These are phyloP conservation scores for Ericerus pela DNA, from an alignment of 1,140 invertebrate species.

Conservation along the genomic window DNA sequence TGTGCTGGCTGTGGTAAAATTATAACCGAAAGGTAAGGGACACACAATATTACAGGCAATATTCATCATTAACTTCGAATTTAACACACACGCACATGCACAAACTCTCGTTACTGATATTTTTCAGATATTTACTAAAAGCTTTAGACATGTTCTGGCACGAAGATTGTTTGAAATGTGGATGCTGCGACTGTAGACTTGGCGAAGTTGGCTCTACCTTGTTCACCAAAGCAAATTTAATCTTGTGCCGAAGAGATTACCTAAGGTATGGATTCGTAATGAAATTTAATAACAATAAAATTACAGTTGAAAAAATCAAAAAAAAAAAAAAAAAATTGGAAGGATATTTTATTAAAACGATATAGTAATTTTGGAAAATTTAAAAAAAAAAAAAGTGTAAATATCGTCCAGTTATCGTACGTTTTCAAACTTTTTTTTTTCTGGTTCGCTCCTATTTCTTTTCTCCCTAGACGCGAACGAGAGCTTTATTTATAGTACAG, in stretches of 20 bases:
- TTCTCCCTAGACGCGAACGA: neutral
- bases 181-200: constrained; percentile 78
- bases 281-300: neutral
- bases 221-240: constrained; percentile 82
- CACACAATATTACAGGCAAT: neutral
- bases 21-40: constrained; percentile 55
- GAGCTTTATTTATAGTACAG: constrained; percentile 3
- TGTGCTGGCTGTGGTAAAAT: constrained; percentile 74
- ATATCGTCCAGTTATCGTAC: constrained; percentile 4
- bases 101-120: neutral
- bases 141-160: constrained; percentile 84
- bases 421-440: constrained; percentile 9
- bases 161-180: constrained; percentile 86
- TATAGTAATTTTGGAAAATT: neutral
- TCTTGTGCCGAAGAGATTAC: constrained; percentile 85
- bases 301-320: neutral
- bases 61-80: neutral
- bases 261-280: constrained; percentile 56
- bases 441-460: no score
- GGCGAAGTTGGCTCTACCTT: constrained; percentile 83
- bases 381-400: no score
- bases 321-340: neutral
- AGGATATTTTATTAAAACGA: neutral
- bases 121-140: constrained; percentile 47
- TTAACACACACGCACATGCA: neutral